Percentiles rank a stretch among this genome's conserved stretches.
phyloP scores from a whole-genome alignment of 2,797 vertebrate species.

The Ataeniobius toweri region DNA sequence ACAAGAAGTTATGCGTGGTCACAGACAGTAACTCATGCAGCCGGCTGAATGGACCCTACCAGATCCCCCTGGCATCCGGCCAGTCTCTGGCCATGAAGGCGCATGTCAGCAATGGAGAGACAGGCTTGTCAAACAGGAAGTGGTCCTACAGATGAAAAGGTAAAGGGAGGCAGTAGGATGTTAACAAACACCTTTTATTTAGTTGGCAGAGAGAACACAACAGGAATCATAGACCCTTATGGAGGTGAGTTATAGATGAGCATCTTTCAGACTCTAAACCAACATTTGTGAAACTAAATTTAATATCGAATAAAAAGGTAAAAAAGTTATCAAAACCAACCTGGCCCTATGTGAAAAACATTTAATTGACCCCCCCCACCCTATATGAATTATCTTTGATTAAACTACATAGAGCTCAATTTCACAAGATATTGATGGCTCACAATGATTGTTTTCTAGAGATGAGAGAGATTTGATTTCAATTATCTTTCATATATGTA shows the following conservation, averaged over 20 bases:
- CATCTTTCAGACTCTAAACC: no score
- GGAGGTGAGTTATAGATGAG: no score
- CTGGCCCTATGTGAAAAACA: neutral
- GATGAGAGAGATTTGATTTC: neutral
- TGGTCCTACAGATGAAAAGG: conserved; percentile 81
- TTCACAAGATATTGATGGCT: neutral
- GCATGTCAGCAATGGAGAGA: conserved; percentile 91
- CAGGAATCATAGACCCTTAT: no score
- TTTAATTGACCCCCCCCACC: no score
- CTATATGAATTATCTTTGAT: neutral
- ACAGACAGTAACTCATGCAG: conserved; percentile 50
- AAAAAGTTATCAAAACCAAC: neutral
- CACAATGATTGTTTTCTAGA: neutral
- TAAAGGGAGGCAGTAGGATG: conserved; percentile 1
- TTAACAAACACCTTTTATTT: conserved; percentile 12
- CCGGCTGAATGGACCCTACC: conserved; percentile 76
- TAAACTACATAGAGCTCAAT: neutral
- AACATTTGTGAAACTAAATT: neutral
- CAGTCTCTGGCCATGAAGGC: conserved; percentile 95
- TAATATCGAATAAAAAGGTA: neutral
- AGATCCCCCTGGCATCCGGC: conserved; percentile 94
- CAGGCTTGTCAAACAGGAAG: conserved; percentile 94
- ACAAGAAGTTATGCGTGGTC: neutral
- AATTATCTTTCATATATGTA: neutral
- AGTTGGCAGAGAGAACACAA: neutral